A percentile compares a stretch with the other conserved stretches of the same genome.
phyloP scores from a whole-genome alignment of 2,797 vertebrate genomes.

The Tragelaphus eurycerus region DNA sequence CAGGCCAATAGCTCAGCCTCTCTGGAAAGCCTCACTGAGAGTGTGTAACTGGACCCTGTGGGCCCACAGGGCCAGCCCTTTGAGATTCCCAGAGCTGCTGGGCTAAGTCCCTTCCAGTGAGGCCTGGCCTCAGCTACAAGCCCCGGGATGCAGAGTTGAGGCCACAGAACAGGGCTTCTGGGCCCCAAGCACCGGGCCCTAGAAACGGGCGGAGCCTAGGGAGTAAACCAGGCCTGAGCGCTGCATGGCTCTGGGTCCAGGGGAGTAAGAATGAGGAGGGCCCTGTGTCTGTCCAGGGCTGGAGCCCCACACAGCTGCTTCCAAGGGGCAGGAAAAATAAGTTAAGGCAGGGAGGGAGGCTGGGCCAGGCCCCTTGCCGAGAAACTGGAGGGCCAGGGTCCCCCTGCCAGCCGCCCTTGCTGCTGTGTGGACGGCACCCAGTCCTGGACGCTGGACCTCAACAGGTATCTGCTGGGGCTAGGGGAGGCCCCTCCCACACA shows the following conservation, averaged over 20 bases:
- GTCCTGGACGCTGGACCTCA: background rate
- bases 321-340: background rate
- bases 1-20: background rate
- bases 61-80: too few relatives aligned
- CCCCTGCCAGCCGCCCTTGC: background rate
- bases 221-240: background rate
- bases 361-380: background rate
- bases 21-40: background rate
- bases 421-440: too few relatives aligned
- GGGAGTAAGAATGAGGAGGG: background rate
- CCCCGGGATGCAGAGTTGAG: background rate
- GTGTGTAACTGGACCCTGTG: rapidly evolving
- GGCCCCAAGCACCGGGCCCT: background rate
- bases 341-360: background rate
- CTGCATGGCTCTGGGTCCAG: rapidly evolving
- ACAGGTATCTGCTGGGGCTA: too few relatives aligned
- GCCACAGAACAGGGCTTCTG: too few relatives aligned
- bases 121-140: background rate
- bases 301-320: background rate
- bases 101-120: background rate
- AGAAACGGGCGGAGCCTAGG: background rate
- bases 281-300: background rate
- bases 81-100: background rate
- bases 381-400: background rate
- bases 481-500: rapidly evolving